Evolutionary conservation across 2,113 vertebrate genomes (phyloP).

Genomic region (Tachycineta bicolor): DNA sequence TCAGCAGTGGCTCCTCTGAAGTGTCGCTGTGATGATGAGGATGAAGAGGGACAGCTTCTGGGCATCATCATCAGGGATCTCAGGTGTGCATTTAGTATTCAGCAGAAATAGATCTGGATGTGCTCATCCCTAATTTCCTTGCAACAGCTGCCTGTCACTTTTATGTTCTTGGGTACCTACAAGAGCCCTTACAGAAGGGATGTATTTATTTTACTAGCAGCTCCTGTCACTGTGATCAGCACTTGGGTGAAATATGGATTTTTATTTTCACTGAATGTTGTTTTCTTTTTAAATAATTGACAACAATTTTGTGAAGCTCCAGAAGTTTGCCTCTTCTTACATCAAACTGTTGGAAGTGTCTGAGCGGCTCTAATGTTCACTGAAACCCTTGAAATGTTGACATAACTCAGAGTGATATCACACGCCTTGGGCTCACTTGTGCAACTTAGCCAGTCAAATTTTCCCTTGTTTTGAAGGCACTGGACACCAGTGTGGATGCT

Average conservation of each 20-base stretch:
- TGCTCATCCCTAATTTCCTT: background rate
- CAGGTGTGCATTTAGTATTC: background rate
- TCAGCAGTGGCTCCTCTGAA: background rate
- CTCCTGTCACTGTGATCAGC: background rate
- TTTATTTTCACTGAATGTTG: background rate
- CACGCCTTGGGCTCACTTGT: background rate
- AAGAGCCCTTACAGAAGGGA: background rate
- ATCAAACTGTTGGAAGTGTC: background rate
- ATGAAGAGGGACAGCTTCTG: background rate
- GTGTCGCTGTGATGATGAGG: background rate
- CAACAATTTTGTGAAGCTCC: background rate
- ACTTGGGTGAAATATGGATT: background rate
- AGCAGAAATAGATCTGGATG: background rate
- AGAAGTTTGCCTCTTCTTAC: background rate
- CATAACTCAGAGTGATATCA: background rate
- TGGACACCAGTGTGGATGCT: background rate
- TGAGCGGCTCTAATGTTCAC: background rate
- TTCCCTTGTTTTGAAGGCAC: background rate
- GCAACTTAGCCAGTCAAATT: background rate
- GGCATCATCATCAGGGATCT: background rate
- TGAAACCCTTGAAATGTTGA: background rate
- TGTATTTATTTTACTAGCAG: slow-evolving; percentile 11
- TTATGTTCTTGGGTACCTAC: background rate
- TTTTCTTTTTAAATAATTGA: slow-evolving; percentile 7
- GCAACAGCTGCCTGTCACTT: background rate